Percentiles rank a stretch among this genome's conserved stretches.
Conservation (phyloP, 2,113 vertebrate genomes). For the Merops nubicus region DNA sequence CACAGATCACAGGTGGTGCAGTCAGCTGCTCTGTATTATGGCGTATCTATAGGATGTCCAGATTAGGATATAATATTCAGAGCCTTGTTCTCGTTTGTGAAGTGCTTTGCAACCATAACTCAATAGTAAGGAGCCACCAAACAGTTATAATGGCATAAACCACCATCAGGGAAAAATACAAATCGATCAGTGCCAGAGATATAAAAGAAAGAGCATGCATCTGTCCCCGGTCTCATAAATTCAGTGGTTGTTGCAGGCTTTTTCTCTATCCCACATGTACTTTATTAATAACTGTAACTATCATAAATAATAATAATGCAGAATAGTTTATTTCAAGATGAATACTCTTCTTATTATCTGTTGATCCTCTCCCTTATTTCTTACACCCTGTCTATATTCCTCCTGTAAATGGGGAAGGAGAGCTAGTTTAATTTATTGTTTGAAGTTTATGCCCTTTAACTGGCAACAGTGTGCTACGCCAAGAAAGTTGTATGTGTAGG, state of each 20-base stretch:
- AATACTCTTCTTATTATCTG: slow-evolving; percentile 34
- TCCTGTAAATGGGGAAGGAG: neutral
- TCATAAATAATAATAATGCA: slow-evolving; percentile 55
- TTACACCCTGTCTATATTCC: neutral
- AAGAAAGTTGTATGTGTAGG: slow-evolving; percentile 33
- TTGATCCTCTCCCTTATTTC: slow-evolving; percentile 44
- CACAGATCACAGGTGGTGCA: slow-evolving; percentile 39
- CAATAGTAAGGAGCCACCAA: slow-evolving; percentile 56
- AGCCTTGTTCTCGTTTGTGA: slow-evolving; percentile 30
- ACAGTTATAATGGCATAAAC: slow-evolving; percentile 64
- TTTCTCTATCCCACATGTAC: neutral
- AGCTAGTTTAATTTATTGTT: slow-evolving; percentile 52
- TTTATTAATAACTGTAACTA: slow-evolving; percentile 54
- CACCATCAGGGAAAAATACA: slow-evolving; percentile 65
- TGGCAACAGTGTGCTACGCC: slow-evolving; percentile 25
- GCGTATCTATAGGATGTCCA: slow-evolving; percentile 27
- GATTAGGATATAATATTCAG: slow-evolving; percentile 46
- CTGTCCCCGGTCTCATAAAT: slow-evolving; percentile 61
- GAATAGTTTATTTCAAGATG: slow-evolving; percentile 49
- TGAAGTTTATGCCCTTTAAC: slow-evolving; percentile 58
- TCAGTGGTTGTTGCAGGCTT: slow-evolving; percentile 3
- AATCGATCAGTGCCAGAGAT: slow-evolving; percentile 50
- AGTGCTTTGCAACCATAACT: slow-evolving; percentile 61
- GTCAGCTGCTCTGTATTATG: slow-evolving; percentile 38
- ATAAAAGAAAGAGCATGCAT: slow-evolving; percentile 39